A percentile compares a stretch with the other conserved stretches of the same genome.
These are phyloP conservation scores for Lasioglossum pauxillum DNA, from an alignment of 2,888 invertebrate species.

Conservation along the genomic window DNA sequence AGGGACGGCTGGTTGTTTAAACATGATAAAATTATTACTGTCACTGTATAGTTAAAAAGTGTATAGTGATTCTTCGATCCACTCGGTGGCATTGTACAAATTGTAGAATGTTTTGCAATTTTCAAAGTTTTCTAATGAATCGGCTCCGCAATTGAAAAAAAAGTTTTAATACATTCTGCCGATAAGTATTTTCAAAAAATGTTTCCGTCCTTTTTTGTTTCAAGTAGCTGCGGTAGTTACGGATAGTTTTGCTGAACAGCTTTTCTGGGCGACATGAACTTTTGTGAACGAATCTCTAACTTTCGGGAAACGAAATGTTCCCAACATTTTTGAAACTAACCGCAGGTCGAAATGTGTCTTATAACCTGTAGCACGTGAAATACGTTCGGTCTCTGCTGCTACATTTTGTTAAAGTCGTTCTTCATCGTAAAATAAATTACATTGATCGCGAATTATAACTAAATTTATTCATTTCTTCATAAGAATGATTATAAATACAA, in stretches of 20 bases:
- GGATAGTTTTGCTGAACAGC: conserved; percentile 1
- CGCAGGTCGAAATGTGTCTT: not conserved
- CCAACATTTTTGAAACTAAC: not conserved
- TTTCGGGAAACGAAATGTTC: not conserved
- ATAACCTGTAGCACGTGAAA: not conserved
- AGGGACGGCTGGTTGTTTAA: not conserved
- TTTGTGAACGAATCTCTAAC: not conserved
- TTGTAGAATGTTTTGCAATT: not conserved
- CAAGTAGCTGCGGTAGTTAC: not conserved
- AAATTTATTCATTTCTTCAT: too few species aligned
- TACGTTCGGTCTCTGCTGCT: not conserved
- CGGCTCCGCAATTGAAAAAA: not conserved
- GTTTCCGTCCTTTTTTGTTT: not conserved
- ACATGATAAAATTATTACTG: not conserved
- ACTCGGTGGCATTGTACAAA: not conserved
- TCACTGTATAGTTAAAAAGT: not conserved
- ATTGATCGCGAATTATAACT: not conserved
- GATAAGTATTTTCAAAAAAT: not conserved
- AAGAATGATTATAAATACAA: too few species aligned
- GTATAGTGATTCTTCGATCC: not conserved
- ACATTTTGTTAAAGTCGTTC: not conserved
- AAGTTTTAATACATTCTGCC: not conserved
- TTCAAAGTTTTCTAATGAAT: not conserved
- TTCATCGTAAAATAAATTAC: not conserved
- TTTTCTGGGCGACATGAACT: not conserved